Evolutionary conservation across 53 echinoderm and acorn worm genomes (phyloP), one percentile per base, ranked within the genome.

Genomic region (Echinarachnius parma): DNA sequence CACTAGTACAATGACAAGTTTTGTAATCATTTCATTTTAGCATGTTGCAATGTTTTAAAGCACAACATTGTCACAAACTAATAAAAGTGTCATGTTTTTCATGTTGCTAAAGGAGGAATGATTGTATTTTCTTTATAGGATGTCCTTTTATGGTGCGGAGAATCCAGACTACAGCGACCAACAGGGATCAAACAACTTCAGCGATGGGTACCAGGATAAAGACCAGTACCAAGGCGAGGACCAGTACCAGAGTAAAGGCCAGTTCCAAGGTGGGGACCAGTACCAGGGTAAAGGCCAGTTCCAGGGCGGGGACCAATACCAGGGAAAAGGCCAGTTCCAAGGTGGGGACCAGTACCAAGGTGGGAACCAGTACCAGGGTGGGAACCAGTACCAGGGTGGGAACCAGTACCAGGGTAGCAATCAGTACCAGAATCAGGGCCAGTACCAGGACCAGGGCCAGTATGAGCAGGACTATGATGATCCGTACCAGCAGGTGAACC

Each of bases 131-230:
- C 16, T 8, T 3, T 70, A 16, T 23, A 72, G 74, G 30, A 72
- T 72, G 74, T 72, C 74, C 35, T 72, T 72, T 30, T 72, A 72
- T n/a, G 74, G 74, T 22, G 55, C 74, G 9, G 57, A 72, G 20
- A 56, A 72, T 30, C 55, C 74, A 26, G 57, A 72, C 24, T 72
- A 56, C 8, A 53, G 3, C 15, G 60, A 36, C 28, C 66, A 26
- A 7, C 66, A 46, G 27, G 46, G 47, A 23, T 45, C 24, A 25
- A 19, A 30, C 34, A 36, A 25, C 66, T 24, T 18, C 66, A 46
- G 27, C 28, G 47, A 23, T 45, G 8, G 23, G 44, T 33, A 30
- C 34, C 32, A 60, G 60, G 60, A 16, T 19, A 16, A 61, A 15
- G 61, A 61, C 61, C 61, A 34, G 52, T 50, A 50, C 34, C 61